phyloP scores from a whole-genome alignment of 2,797 vertebrate species.

The Ara ararauna region DNA sequence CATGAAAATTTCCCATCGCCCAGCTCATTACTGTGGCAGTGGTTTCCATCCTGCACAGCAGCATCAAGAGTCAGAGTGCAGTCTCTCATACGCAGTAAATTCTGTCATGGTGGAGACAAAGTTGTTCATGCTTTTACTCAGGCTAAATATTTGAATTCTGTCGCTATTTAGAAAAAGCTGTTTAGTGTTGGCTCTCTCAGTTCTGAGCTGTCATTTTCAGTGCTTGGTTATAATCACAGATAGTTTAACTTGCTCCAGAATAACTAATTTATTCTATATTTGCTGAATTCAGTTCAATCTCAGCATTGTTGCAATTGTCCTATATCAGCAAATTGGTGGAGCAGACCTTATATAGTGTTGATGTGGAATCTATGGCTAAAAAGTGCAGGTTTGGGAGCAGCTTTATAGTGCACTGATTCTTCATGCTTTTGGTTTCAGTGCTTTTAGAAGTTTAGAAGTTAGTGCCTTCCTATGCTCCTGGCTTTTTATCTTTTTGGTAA shows the following conservation, averaged over 20 bases:
- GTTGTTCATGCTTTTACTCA: not conserved
- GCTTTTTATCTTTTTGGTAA: conserved; percentile 22
- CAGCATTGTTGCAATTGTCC: not conserved
- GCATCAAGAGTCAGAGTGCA: conserved; percentile 40
- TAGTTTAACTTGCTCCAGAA: not conserved
- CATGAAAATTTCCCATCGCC: not conserved
- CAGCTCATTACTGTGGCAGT: conserved; percentile 7
- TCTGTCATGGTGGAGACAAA: not conserved
- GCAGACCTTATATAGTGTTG: not conserved
- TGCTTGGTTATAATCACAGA: not conserved
- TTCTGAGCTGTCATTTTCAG: not conserved
- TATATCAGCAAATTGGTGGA: not conserved
- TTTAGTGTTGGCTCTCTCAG: not conserved
- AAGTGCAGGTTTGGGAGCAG: conserved; percentile 10
- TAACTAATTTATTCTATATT: not conserved
- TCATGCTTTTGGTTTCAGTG: not conserved
- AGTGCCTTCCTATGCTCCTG: not conserved
- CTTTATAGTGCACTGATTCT: not conserved
- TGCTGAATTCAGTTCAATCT: not conserved
- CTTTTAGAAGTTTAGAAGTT: not conserved
- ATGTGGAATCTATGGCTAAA: not conserved
- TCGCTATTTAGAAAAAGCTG: not conserved
- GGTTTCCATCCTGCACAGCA: conserved; percentile 19
- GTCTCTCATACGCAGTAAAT: conserved; percentile 34
- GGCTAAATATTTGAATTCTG: not conserved